Evolutionary conservation across 2,113 vertebrate genomes (phyloP), one percentile per base, ranked within the genome.

Genomic region (Bufo bufo): DNA sequence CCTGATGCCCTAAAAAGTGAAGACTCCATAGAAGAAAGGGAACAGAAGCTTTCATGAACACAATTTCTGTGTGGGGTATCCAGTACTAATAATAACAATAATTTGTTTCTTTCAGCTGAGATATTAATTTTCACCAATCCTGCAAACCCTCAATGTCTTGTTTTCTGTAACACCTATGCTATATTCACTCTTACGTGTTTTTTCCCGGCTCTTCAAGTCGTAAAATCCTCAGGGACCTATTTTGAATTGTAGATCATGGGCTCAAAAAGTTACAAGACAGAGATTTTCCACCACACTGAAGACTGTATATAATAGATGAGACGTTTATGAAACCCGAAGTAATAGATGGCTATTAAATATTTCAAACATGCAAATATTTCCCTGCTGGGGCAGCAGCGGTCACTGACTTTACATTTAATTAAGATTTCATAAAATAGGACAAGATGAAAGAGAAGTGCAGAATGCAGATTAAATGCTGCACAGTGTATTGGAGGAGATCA

Each of bases 241-340:
- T 14, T 17, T 87, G 61, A 87, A 87, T 81, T 56, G 82, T 82
- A 66, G 82, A 87, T 81, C 78, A 82, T 72, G 63, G 47, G 65
- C 79, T 87, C 72, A 72, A 80, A 49, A 69, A 23, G 54, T 74
- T 87, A 81, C 77, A 87, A n/a, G 77, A 59, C 50, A 56, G 45
- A 79, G 45, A 79, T 86, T 69, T 86, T 80, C 85, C 47, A 65
- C 85, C 45, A 61, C 6, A 13, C 59, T 50, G 20, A 33, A 78
- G 74, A 43, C 17, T 49, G 20, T 66, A 71, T 54, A n/a, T 23
- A 54, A 65, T 49, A 49, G 56, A 69, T 0, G 59, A 79, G 61
- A 79, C 16, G 20, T 33, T 69, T 63, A 84, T 75, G 45, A 75
- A 82, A 52, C 45, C 75, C n/a, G 65, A 75, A 63, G 43, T 75